Percentiles rank a stretch among this genome's conserved stretches.
Conservation (phyloP, 2,113 vertebrate species). For the Phodopus roborovskii region DNA sequence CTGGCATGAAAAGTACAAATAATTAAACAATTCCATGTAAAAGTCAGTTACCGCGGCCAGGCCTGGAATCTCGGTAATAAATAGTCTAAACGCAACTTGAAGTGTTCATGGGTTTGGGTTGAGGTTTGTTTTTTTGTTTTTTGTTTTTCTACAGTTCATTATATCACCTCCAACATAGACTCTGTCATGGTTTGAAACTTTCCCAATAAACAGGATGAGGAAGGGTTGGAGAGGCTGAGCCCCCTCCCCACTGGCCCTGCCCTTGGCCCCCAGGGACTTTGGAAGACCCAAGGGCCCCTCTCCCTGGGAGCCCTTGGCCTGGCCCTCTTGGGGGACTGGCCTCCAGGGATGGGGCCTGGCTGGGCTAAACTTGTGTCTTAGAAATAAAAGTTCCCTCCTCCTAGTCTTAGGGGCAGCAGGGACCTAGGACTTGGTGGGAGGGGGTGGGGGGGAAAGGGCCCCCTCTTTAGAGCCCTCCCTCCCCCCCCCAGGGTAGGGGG, state of each 20-base stretch:
- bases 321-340: conserved; percentile 56
- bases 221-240: conserved; percentile 69
- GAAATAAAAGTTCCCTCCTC: conserved; percentile 74
- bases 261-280: conserved; percentile 47
- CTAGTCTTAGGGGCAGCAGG: conserved; percentile 59
- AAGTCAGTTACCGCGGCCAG: conserved; percentile 95
- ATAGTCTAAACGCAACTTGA: conserved; percentile 96
- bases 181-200: conserved; percentile 86
- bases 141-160: conserved; percentile 83
- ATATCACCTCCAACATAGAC: conserved; percentile 84
- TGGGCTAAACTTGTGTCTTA: conserved; percentile 74
- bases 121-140: conserved; percentile 68
- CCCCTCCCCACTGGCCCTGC: conserved; percentile 41
- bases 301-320: conserved; percentile 39
- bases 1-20: conserved; percentile 99
- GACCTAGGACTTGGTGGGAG: conserved; percentile 65
- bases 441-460: conserved; percentile 40
- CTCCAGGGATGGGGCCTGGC: conserved; percentile 60
- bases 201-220: conserved; percentile 82
- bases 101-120: conserved; percentile 85
- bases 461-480: conserved; percentile 65
- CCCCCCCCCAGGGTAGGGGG: conserved; percentile 74
- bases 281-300: conserved; percentile 64
- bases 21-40: conserved; percentile 99
- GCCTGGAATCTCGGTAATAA: conserved; percentile 96